Evolutionary conservation across 2,113 vertebrate genomes (phyloP), one percentile per base, ranked within the genome.

Genomic region (Semnornis frantzii): DNA sequence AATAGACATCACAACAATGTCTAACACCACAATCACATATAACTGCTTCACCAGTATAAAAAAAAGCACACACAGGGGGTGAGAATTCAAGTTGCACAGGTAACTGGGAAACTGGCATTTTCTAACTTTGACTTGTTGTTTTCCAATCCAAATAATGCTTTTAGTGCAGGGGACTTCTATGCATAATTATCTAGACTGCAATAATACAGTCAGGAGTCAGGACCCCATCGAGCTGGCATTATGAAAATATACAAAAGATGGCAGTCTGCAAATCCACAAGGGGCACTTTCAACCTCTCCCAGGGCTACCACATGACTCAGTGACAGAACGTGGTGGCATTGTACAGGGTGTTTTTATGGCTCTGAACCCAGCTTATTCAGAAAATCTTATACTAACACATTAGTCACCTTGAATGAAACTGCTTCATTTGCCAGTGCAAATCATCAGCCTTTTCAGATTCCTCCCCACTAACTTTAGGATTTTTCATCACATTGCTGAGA

Each of bases 381-480:
- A 88, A 84, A 93, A 34, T 39, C 71, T 77, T 78, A 30, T 91
- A 52, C 79, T 91, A 65, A 87, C 48, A 37, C 50, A 33, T 93
- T 96, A 84, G 91, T 89, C 88, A 90, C 76, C 50, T 72, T 80
- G 37, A 91, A 84, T 62, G 46, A 75, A 94, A 95, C 17, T 58
- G 39, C 69, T 91, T 95, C 76, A 71, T 94, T 97, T 96, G 73
- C 72, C 87, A 68, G 23, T 57, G 52, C 33, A 89, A 85, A 55
- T 12, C 50, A 94, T 93, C 69, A 69, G 42, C 77, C 73, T 82
- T 91, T 87, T 88, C 68, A 93, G 87, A 64, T 78, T 68, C 31
- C 48, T 66, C 77, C 57, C 70, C 58, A 34, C 75, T 86, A 82
- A 75, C 66, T 94, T 92, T 58, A 87, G 69, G 31, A 18, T 59